Conservation (phyloP, 2,113 vertebrate species). For the Pachycephala philippinensis region DNA sequence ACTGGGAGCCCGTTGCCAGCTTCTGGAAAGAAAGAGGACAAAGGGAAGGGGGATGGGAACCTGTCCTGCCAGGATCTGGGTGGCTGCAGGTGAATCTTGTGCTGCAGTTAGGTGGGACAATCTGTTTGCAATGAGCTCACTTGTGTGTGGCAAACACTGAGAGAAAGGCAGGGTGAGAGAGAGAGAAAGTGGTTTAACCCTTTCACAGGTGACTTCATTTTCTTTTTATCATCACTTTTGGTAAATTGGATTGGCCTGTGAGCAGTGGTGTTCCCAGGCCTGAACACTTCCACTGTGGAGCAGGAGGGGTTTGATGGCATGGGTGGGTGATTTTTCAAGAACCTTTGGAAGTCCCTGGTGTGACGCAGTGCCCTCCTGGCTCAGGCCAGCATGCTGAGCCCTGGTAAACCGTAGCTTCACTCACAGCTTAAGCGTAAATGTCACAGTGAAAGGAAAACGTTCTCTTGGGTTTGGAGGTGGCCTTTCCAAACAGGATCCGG, state of each 20-base stretch:
- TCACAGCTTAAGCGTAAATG: neutral
- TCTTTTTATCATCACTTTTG: neutral
- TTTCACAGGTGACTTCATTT: neutral
- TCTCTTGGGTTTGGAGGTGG: neutral
- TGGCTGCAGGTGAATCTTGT: neutral
- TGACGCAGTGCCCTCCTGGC: neutral
- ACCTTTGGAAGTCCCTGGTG: neutral
- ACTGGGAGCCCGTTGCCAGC: neutral
- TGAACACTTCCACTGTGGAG: neutral
- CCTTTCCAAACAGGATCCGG: neutral
- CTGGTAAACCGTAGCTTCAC: neutral
- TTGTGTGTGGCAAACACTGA: neutral
- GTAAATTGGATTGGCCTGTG: accelerated
- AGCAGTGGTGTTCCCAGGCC: neutral
- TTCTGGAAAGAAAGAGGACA: neutral
- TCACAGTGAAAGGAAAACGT: neutral
- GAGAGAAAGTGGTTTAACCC: neutral
- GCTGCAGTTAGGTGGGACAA: accelerated
- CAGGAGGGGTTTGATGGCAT: neutral
- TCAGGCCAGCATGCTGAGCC: neutral
- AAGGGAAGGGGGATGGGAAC: neutral
- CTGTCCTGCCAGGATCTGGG: neutral
- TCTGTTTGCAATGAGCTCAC: neutral
- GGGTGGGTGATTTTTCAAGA: neutral
- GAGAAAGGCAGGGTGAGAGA: neutral